A percentile compares a stretch with the other conserved stretches of the same genome.
These are phyloP conservation scores for Eudemis profundana DNA, from an alignment of 2,888 invertebrate genomes.

Conservation along the genomic window DNA sequence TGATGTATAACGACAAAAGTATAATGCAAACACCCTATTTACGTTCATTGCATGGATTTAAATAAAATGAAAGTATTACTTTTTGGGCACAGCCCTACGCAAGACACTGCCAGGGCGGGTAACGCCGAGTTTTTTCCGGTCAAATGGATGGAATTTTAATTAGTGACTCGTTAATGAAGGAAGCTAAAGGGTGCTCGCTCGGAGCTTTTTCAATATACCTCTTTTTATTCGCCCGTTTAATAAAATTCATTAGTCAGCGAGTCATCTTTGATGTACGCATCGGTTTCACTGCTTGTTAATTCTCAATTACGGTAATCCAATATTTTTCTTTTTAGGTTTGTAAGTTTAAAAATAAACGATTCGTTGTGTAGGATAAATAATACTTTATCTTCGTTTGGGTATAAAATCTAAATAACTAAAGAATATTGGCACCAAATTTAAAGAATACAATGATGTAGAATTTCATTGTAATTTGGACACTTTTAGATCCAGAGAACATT, in stretches of 20 bases:
- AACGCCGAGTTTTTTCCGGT: conserved; percentile 63
- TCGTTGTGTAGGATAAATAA: too few species aligned
- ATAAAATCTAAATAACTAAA: too few species aligned
- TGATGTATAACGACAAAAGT: too few species aligned
- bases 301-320: too few species aligned
- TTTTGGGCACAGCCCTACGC: conserved; percentile 14
- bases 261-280: conserved; percentile 50
- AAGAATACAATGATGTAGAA: too few species aligned
- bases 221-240: conserved; percentile 47
- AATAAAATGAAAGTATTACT: not conserved
- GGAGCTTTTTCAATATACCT: conserved; percentile 53
- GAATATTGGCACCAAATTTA: too few species aligned
- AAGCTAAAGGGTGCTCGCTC: conserved; percentile 62
- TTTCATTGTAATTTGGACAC: too few species aligned
- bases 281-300: conserved; percentile 34
- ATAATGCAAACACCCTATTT: too few species aligned
- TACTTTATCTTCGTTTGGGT: too few species aligned
- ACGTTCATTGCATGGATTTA: too few species aligned
- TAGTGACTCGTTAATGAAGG: conserved; percentile 78
- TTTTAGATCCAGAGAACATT: too few species aligned
- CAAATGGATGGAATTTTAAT: conserved; percentile 81
- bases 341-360: too few species aligned
- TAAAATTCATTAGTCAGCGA: conserved; percentile 47
- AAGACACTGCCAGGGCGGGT: conserved; percentile 39
- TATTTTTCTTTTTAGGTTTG: conserved; percentile 2